Evolutionary conservation across 2,888 invertebrate species (phyloP).

Genomic region (Drosophila mettleri): DNA sequence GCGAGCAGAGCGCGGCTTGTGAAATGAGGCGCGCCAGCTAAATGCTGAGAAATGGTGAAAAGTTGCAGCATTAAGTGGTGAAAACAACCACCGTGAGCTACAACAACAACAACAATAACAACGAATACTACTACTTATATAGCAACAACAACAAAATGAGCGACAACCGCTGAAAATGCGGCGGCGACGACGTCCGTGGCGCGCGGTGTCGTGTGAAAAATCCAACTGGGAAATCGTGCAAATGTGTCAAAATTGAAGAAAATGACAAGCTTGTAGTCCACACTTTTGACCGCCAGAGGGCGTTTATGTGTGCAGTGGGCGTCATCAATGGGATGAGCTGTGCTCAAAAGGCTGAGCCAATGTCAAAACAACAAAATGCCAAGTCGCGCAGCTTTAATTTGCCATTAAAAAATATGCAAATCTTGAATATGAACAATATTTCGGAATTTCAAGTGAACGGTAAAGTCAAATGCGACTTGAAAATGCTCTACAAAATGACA

Average conservation of each 20-base stretch:
- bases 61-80: constrained; percentile 68
- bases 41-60: constrained; percentile 72
- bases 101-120: constrained; percentile 27
- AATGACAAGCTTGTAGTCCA: constrained; percentile 27
- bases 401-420: constrained; percentile 62
- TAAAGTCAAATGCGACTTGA: constrained; percentile 5
- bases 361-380: constrained; percentile 45
- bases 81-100: constrained; percentile 45
- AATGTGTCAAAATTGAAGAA: constrained; percentile 74
- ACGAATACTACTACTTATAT: constrained; percentile 18
- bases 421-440: constrained; percentile 18
- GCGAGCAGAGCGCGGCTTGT: constrained; percentile 29
- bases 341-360: constrained; percentile 33
- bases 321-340: constrained; percentile 21
- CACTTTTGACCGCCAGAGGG: constrained; percentile 32
- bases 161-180: constrained; percentile 58
- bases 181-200: constrained; percentile 45
- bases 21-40: constrained; percentile 62
- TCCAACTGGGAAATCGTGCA: constrained; percentile 68
- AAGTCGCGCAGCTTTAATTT: constrained; percentile 23
- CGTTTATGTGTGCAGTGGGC: constrained; percentile 24
- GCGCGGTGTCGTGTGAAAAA: constrained; percentile 60
- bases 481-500: constrained; percentile 11
- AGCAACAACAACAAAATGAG: constrained; percentile 32
- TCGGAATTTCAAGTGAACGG: neutral